Evolutionary conservation across 1,140 invertebrate species (phyloP).

Genomic region (Aphidius ervi): DNA sequence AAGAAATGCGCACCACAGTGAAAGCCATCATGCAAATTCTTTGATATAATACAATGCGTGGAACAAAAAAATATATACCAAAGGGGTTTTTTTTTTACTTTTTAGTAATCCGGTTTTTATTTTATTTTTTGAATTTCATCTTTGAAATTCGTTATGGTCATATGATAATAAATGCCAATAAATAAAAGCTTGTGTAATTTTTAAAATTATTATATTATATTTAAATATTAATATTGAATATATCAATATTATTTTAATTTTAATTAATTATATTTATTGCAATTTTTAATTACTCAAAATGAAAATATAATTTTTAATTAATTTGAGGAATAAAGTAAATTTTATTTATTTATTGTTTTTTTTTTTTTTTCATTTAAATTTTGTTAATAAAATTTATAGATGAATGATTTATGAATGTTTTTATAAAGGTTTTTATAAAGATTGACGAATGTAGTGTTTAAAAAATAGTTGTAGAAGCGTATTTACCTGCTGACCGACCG

Average conservation of each 20-base stretch:
- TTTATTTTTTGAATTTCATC: no score
- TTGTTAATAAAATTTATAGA: neutral
- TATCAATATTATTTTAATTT: no score
- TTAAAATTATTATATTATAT: no score
- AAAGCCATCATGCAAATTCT: slow-evolving; percentile 30
- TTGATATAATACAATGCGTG: slow-evolving; percentile 17
- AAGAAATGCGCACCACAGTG: slow-evolving; percentile 3
- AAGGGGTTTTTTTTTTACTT: neutral
- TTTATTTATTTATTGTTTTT: no score
- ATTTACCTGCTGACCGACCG: neutral
- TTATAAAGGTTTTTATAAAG: no score
- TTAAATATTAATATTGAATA: no score
- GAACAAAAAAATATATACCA: slow-evolving; percentile 23
- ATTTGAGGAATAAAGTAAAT: no score
- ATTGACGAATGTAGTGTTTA: neutral
- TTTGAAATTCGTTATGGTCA: no score
- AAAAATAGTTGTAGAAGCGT: neutral
- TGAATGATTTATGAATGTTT: neutral
- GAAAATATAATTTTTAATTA: no score
- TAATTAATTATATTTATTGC: no score
- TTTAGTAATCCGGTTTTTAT: slow-evolving; percentile 27
- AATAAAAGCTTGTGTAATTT: neutral
- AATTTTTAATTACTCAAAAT: no score
- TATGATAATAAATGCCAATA: no score
- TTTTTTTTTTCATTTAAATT: neutral